phyloP scores from a whole-genome alignment of 2,888 invertebrate species.

The Phortica okadai region DNA sequence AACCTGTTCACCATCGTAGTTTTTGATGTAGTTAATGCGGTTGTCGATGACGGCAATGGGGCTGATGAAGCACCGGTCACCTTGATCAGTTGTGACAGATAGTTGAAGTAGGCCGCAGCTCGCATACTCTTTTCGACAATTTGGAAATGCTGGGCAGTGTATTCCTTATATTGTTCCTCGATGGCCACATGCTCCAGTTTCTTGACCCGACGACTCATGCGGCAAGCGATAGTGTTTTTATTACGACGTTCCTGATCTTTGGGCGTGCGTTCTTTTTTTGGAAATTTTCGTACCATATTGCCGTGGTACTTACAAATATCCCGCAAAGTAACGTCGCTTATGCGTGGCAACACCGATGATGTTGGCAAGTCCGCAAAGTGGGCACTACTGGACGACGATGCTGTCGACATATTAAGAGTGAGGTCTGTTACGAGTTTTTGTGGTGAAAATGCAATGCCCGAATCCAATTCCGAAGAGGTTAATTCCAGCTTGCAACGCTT shows the following conservation, averaged over 20 bases:
- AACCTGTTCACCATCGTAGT: conserved; percentile 51
- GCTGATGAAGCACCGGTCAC: background rate
- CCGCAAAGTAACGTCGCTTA: conserved; percentile 57
- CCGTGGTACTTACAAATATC: conserved; percentile 70
- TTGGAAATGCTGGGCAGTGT: conserved; percentile 51
- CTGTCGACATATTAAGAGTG: background rate
- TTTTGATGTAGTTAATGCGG: conserved; percentile 24
- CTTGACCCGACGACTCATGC: conserved; percentile 71
- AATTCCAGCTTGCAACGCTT: conserved; percentile 51
- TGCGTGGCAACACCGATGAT: conserved; percentile 35
- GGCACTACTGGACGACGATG: background rate
- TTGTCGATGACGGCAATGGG: background rate
- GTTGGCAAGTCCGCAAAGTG: background rate
- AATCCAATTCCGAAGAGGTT: conserved; percentile 24
- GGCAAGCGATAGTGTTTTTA: conserved; percentile 73
- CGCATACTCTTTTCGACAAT: conserved; percentile 63
- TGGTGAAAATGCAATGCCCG: background rate
- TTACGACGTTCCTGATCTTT: conserved; percentile 73
- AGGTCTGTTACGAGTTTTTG: too few species aligned
- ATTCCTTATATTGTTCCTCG: conserved; percentile 69
- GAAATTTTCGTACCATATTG: conserved; percentile 73
- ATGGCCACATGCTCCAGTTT: conserved; percentile 69
- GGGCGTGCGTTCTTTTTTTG: conserved; percentile 69
- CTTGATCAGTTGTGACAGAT: conserved; percentile 55
- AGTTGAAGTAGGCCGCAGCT: conserved; percentile 62